Evolutionary conservation across 2,888 invertebrate species (phyloP).

Genomic region (Dendrolimus houi): DNA sequence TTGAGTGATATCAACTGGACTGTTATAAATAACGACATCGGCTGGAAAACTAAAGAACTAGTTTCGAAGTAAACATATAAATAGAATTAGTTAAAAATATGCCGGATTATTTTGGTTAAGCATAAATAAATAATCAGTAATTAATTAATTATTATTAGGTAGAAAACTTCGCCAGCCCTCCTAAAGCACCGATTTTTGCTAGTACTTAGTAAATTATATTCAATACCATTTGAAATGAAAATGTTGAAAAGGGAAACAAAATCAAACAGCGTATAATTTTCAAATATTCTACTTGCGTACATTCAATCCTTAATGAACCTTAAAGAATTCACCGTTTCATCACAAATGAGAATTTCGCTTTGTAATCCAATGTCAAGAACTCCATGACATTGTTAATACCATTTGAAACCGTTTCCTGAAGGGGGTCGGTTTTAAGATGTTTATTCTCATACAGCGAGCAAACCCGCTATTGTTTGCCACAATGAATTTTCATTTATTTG

Average conservation of each 20-base stretch:
- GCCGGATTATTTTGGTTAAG: too few relatives aligned
- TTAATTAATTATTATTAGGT: too few relatives aligned
- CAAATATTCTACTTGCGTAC: neutral
- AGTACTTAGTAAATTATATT: neutral
- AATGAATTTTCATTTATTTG: slow-evolving; percentile 51
- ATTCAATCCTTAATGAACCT: slow-evolving; percentile 11
- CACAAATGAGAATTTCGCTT: slow-evolving; percentile 22
- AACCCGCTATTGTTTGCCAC: slow-evolving; percentile 36
- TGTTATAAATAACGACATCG: too few relatives aligned
- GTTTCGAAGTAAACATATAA: too few relatives aligned
- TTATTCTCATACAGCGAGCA: slow-evolving; percentile 35
- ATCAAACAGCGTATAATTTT: neutral
- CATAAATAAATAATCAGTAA: too few relatives aligned
- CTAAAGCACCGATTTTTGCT: too few relatives aligned
- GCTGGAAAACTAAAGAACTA: too few relatives aligned
- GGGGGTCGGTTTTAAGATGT: slow-evolving; percentile 32
- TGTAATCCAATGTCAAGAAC: slow-evolving; percentile 25
- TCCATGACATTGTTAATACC: slow-evolving; percentile 32
- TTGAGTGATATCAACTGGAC: too few relatives aligned
- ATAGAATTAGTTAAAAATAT: too few relatives aligned
- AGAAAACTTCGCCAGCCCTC: too few relatives aligned
- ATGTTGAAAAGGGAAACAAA: neutral
- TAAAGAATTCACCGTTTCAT: slow-evolving; percentile 15
- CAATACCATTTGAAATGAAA: neutral
- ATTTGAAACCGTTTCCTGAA: slow-evolving; percentile 23